phyloP scores from a whole-genome alignment of 2,888 invertebrate species.

The Hypomecis punctinalis region DNA sequence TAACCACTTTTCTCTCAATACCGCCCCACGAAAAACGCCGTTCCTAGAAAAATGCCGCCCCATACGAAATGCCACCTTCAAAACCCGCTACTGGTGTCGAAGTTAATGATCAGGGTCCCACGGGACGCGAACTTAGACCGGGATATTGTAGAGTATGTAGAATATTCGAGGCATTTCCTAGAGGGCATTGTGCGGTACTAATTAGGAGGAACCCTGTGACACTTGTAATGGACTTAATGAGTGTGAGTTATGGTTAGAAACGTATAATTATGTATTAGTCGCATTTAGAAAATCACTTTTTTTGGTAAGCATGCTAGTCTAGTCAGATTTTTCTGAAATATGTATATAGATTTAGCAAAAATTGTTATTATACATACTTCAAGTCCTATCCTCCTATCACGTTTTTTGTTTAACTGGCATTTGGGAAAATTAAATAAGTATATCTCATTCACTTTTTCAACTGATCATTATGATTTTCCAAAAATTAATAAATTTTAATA shows the following conservation, averaged over 20 bases:
- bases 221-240: slow-evolving; percentile 49
- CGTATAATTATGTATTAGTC: background rate
- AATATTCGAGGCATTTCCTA: slow-evolving; percentile 62
- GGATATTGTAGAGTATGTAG: slow-evolving; percentile 12
- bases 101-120: slow-evolving; percentile 65
- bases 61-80: too few relatives aligned
- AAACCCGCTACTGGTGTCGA: background rate
- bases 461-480: too few relatives aligned
- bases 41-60: background rate
- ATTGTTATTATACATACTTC: too few relatives aligned
- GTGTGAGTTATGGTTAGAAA: slow-evolving; percentile 39
- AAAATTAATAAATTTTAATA: too few relatives aligned
- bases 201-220: slow-evolving; percentile 49
- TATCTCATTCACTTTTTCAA: too few relatives aligned
- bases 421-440: too few relatives aligned
- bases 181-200: slow-evolving; percentile 31
- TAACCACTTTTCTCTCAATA: too few relatives aligned
- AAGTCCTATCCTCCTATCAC: too few relatives aligned
- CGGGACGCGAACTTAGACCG: slow-evolving; percentile 71
- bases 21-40: background rate
- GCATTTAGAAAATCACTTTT: background rate
- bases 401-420: too few relatives aligned
- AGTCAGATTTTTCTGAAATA: too few relatives aligned
- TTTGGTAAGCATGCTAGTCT: background rate
- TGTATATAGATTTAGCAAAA: too few relatives aligned